Percentiles rank a stretch among this genome's conserved stretches.
These are phyloP conservation scores for Uloborus plumipes DNA, from an alignment of 2,888 invertebrate genomes.

Conservation along the genomic window DNA sequence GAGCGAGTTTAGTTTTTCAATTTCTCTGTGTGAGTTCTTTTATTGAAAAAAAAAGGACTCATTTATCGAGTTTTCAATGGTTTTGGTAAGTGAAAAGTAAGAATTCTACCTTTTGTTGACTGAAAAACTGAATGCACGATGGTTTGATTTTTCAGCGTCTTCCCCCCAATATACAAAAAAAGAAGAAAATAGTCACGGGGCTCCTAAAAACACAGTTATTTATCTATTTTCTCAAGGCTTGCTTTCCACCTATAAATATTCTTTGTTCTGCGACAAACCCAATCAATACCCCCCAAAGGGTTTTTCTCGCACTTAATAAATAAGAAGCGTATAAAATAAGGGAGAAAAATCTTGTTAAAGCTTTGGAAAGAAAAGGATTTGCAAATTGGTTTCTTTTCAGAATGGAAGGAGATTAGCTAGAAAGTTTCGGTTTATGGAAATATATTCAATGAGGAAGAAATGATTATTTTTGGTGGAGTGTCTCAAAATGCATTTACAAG, in stretches of 20 bases:
- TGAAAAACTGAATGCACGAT: slow-evolving; percentile 47
- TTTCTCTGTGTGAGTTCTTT: slow-evolving; percentile 40
- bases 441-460: slow-evolving; percentile 55
- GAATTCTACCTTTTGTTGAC: slow-evolving; percentile 62
- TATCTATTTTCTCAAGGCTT: slow-evolving; percentile 50
- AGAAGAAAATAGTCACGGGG: slow-evolving; percentile 15
- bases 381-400: slow-evolving; percentile 63
- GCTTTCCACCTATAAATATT: slow-evolving; percentile 50
- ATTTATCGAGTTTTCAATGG: slow-evolving; percentile 63
- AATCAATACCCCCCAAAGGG: slow-evolving; percentile 47
- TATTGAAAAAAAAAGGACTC: slow-evolving; percentile 45
- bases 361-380: slow-evolving; percentile 59
- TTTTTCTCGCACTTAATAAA: slow-evolving; percentile 50
- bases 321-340: slow-evolving; percentile 54
- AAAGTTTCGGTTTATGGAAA: slow-evolving; percentile 55
- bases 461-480: slow-evolving; percentile 44
- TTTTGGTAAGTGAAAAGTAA: slow-evolving; percentile 63
- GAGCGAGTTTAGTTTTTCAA: slow-evolving; percentile 57
- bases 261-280: slow-evolving; percentile 54
- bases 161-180: slow-evolving; percentile 33
- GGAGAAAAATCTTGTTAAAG: slow-evolving; percentile 60
- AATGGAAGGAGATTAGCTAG: slow-evolving; percentile 53
- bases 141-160: slow-evolving; percentile 56
- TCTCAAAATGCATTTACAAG: slow-evolving; percentile 7
- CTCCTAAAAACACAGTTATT: slow-evolving; percentile 48